These are phyloP conservation scores for Drosophila picticornis DNA, from an alignment of 2,888 invertebrate genomes.

Conservation along the genomic window DNA sequence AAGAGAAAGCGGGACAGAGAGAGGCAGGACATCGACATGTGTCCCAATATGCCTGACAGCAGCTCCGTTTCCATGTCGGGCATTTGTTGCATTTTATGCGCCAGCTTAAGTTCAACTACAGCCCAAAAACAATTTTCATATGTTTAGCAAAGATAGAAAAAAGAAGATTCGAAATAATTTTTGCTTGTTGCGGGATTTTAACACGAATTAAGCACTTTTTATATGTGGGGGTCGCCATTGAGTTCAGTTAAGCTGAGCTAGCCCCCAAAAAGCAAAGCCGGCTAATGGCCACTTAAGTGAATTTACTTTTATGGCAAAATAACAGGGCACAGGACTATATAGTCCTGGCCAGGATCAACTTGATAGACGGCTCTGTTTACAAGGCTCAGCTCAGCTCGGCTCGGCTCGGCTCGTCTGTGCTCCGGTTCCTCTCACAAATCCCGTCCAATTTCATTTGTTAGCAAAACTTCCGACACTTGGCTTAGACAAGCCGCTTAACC, in stretches of 20 bases:
- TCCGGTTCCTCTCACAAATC: constrained; percentile 40
- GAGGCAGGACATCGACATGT: constrained; percentile 65
- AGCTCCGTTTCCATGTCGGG: constrained; percentile 25
- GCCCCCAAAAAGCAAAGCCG: constrained; percentile 46
- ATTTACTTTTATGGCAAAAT: constrained; percentile 67
- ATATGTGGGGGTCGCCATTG: constrained; percentile 38
- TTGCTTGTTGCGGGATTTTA: constrained; percentile 36
- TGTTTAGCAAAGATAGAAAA: constrained; percentile 24
- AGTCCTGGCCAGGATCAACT: constrained; percentile 47
- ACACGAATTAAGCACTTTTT: constrained; percentile 70
- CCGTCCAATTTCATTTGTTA: constrained; percentile 71
- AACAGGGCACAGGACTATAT: constrained; percentile 2
- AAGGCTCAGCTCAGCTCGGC: constrained; percentile 1
- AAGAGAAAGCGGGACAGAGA: background rate
- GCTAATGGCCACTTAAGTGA: constrained; percentile 75
- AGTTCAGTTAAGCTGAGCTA: constrained; percentile 37
- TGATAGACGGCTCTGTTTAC: constrained; percentile 44
- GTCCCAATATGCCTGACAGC: constrained; percentile 67
- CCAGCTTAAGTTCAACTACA: constrained; percentile 52
- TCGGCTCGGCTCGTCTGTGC: background rate
- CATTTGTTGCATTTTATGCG: constrained; percentile 66
- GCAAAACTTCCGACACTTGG: constrained; percentile 45
- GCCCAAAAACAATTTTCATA: constrained; percentile 66
- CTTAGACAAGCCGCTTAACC: constrained; percentile 72
- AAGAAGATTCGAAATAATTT: constrained; percentile 66